Conservation (phyloP, 2,888 invertebrate genomes). For the Augochlorella aurata region DNA sequence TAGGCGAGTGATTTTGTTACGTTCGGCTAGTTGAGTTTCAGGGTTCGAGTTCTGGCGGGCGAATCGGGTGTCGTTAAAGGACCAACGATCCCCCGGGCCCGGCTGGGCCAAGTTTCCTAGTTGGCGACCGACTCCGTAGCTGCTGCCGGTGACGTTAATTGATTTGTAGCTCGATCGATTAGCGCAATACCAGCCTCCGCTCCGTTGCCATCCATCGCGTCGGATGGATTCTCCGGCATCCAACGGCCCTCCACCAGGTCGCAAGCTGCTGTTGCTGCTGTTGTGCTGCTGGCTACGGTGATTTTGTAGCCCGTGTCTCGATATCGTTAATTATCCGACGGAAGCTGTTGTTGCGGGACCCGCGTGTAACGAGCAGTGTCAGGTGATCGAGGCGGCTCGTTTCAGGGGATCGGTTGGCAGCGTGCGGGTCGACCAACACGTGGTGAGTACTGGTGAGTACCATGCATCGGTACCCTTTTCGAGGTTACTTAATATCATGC, state of each 20-base stretch:
- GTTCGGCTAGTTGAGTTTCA: slow-evolving; percentile 6
- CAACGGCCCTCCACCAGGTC: background rate
- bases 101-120: slow-evolving; percentile 34
- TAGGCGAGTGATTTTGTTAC: background rate
- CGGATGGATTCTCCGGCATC: background rate
- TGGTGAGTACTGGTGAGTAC: slow-evolving; percentile 35
- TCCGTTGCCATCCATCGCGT: slow-evolving; percentile 31
- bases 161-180: slow-evolving; percentile 58
- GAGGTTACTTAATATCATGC: slow-evolving; percentile 59
- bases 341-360: slow-evolving; percentile 47
- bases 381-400: slow-evolving; percentile 68
- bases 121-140: slow-evolving; percentile 19
- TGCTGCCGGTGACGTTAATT: slow-evolving; percentile 55
- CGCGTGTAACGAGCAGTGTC: slow-evolving; percentile 71
- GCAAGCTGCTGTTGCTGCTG: background rate
- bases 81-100: slow-evolving; percentile 14
- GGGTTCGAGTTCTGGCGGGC: background rate
- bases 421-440: slow-evolving; percentile 62
- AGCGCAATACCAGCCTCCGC: slow-evolving; percentile 41
- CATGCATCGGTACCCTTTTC: slow-evolving; percentile 58
- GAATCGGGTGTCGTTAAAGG: slow-evolving; percentile 12
- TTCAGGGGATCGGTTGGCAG: slow-evolving; percentile 65
- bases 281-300: background rate
- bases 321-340: slow-evolving; percentile 68
- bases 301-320: slow-evolving; percentile 41